A percentile compares a stretch with the other conserved stretches of the same genome.
Evolutionary conservation across 2,797 vertebrate genomes (phyloP).

Genomic region (Etheostoma perlongum): DNA sequence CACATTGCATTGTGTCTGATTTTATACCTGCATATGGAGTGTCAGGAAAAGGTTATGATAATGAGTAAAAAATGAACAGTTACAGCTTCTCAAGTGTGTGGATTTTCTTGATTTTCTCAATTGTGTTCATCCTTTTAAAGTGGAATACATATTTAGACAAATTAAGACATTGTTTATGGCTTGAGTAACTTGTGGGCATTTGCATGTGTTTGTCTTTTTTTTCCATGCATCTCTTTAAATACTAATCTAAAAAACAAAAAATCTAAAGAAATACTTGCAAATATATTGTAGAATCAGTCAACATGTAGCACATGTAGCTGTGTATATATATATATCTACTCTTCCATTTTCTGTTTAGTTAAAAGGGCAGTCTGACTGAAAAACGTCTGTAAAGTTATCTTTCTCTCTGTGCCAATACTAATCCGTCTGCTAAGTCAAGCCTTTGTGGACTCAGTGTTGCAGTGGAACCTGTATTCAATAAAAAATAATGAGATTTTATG

Average conservation of each 20-base stretch:
- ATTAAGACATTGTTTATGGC: background rate
- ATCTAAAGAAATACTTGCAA: background rate
- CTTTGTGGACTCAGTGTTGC: slow-evolving; percentile 57
- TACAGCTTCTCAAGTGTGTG: background rate
- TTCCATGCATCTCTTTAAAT: background rate
- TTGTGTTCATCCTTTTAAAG: background rate
- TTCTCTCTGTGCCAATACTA: slow-evolving; percentile 52
- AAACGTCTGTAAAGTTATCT: slow-evolving; percentile 48
- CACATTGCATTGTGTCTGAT: background rate
- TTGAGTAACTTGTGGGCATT: background rate
- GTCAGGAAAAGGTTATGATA: background rate
- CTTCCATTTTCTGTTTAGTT: slow-evolving; percentile 1
- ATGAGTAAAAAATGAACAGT: background rate
- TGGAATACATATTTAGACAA: background rate
- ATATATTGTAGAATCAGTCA: background rate
- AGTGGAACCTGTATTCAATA: slow-evolving; percentile 79
- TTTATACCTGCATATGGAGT: background rate
- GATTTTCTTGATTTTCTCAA: background rate
- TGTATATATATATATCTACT: slow-evolving; percentile 4
- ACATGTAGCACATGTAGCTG: background rate
- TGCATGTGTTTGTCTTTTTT: background rate
- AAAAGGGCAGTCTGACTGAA: slow-evolving; percentile 22
- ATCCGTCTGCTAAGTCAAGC: slow-evolving; percentile 40
- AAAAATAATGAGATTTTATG: slow-evolving; percentile 86
- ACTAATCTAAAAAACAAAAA: background rate